Base-by-base conservation (phyloP, 2,888 invertebrate species). In the Andrena hattorfiana region DNA sequence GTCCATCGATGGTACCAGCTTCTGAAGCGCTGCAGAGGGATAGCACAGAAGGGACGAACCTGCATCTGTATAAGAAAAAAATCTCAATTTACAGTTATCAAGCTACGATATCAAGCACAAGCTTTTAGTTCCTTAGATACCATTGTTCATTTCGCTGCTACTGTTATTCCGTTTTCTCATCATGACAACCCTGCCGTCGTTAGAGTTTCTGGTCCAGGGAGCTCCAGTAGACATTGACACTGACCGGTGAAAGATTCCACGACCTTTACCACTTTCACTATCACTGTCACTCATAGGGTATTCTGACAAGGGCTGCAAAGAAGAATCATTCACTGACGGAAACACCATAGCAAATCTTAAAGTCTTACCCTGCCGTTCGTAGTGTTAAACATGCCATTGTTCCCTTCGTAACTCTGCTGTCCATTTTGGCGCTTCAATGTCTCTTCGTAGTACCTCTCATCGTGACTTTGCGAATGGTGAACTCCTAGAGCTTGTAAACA, bases 1-100 rank as follows among this genome's bases (percentile, higher is more conserved):
- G 86, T 96, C 95, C 92, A 96, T 95, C 72, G 95, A 95, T 23
- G 96, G 97, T 59, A 97, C 97, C 87, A 98, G 95, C 88, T 97
- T 97, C 81, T 97, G 97, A 51, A 99, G 95, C 30, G 98, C 97
- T 28, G 97, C 96, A 59, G 99, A 99, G 1, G 99, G 99, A 93
- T 98, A 97, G 78, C 98, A 97, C 0, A 99, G 95, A 7, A 99
- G 94, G 0, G 97, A 97, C 20, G 97, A 97, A 5, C 97, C 97
- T 13, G 96, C 96, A 87, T 97, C 97, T 97, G 87, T 66, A 92
- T 0, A 35, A 35, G 6, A 28, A n/a, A 79, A 8, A 75, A 67
- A 20, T 56, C 54, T 2, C 6, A 3, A 13, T n/a, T n/a, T 20
- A 51, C 2, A 28, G 16, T 16, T 49, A 35, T 8, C 10, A 49